Evolutionary conservation across 37 sponge, comb jelly and placozoan genomes (phyloP), one percentile per base, ranked within the genome.

Genomic region (Chondrilla cf. caribensis): DNA sequence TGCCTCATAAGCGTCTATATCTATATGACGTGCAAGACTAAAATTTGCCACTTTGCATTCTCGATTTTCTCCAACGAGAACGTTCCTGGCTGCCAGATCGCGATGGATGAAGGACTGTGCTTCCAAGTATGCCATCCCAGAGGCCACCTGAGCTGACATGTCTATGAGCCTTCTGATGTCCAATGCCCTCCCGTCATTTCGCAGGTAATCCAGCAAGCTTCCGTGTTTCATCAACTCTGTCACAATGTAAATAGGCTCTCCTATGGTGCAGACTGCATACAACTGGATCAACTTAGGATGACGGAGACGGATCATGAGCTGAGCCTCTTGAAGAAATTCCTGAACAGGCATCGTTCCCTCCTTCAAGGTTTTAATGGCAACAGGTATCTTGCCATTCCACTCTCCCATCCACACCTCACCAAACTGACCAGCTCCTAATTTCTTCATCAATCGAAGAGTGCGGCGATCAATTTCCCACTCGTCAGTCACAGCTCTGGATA

Each of bases 41-140:
- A 98, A 98, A 58, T 98, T 96, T 28, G 97, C 90, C 33, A 98
- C 95, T 77, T 98, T 98, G 72, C 92, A 92, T 57, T 91, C 87
- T 8, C 83, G 55, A 64, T 98, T 84, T 6, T 95, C 99, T 6
- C 96, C 99, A 0, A 98, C 99, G 35, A 98, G 83, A 38, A 95
- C 89, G 70, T 98, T 98, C 22, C 99, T 87, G 5, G 99, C 99
- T 39, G 99, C 99, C 0, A 98, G 86, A 79, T 98, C 99, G 51
- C 99, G 86, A 71, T 98, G 91, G 11, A 90, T 90, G 80, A 89
- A 90, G 42, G 90, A 89, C 82, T 83, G 87, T 60, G 78, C 77
- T 67, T 90, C 91, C 35, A 90, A 35, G 65, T 90, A 90, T 0
- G 91, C 91, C 91, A 90, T 90, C 24, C 91, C 91, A 2, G 85